phyloP scores from a whole-genome alignment of 2,888 invertebrate species.

The Rhagium mordax region DNA sequence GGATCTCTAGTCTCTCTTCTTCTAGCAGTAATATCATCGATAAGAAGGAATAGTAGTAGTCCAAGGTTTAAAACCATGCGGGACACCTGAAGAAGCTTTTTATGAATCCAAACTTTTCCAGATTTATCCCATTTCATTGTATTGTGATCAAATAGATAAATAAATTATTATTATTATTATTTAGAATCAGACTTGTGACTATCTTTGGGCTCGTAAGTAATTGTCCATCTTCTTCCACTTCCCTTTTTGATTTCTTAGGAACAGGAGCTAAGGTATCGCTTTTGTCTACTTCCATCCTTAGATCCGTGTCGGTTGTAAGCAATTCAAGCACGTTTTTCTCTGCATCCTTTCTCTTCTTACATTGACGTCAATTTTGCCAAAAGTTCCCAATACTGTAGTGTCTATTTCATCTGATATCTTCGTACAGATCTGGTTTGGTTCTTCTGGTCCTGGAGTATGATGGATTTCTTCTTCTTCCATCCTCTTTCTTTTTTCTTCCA shows the following conservation, averaged over 20 bases:
- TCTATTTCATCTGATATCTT: conserved; percentile 73
- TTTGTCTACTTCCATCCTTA: conserved; percentile 70
- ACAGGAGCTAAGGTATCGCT: conserved; percentile 80
- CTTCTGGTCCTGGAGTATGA: conserved; percentile 37
- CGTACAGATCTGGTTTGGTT: conserved; percentile 70
- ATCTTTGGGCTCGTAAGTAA: conserved; percentile 55
- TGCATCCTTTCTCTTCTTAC: conserved; percentile 66
- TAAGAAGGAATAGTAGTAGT: too few species aligned
- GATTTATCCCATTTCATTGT: conserved; percentile 73
- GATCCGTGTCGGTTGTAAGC: conserved; percentile 74
- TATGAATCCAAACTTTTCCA: too few species aligned
- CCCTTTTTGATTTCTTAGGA: conserved; percentile 92
- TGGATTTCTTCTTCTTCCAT: conserved; percentile 16
- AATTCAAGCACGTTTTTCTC: conserved; percentile 75
- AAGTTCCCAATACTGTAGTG: conserved; percentile 74
- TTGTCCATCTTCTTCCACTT: conserved; percentile 79
- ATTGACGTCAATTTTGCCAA: conserved; percentile 71
- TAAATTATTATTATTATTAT: too few species aligned
- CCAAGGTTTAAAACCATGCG: too few species aligned
- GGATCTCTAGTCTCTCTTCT: conserved; percentile 73
- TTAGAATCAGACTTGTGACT: conserved; percentile 61
- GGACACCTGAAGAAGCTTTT: too few species aligned
- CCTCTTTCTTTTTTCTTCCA: conserved; percentile 71
- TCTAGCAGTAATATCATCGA: too few species aligned
- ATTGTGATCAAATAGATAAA: too few species aligned